phyloP scores from a whole-genome alignment of 2,888 invertebrate species.

The Drosophila quinaria region DNA sequence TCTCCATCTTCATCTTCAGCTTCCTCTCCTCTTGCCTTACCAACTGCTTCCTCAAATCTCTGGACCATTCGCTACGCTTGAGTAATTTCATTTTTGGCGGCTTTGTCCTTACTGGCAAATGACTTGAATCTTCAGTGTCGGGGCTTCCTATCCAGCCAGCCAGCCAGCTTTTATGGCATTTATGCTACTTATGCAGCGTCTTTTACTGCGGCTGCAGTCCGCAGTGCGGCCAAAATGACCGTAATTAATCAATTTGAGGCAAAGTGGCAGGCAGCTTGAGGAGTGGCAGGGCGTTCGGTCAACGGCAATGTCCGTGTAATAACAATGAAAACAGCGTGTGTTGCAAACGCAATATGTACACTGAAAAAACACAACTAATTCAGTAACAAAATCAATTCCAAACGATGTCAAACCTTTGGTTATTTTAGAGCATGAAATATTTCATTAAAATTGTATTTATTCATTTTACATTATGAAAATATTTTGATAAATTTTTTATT shows the following conservation, averaged over 20 bases:
- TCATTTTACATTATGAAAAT: too few relatives aligned
- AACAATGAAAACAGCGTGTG: slow-evolving; percentile 79
- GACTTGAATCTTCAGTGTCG: slow-evolving; percentile 56
- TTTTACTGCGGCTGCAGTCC: slow-evolving; percentile 37
- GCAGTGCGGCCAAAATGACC: slow-evolving; percentile 65
- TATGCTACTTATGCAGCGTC: slow-evolving; percentile 74
- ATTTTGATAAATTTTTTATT: too few relatives aligned
- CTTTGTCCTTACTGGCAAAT: slow-evolving; percentile 79
- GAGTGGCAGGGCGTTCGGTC: slow-evolving; percentile 54
- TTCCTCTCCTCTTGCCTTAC: neutral
- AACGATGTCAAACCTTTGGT: neutral
- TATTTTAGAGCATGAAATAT: too few relatives aligned
- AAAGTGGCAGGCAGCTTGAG: slow-evolving; percentile 61
- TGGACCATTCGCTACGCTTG: slow-evolving; percentile 66
- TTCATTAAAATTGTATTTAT: too few relatives aligned
- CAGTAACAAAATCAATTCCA: neutral
- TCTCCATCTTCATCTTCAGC: neutral
- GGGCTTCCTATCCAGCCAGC: slow-evolving; percentile 55
- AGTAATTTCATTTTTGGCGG: slow-evolving; percentile 76
- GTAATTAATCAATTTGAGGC: slow-evolving; percentile 81
- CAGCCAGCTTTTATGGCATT: slow-evolving; percentile 66
- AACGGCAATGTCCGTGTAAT: slow-evolving; percentile 77
- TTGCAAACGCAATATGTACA: slow-evolving; percentile 31
- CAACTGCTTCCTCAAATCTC: neutral
- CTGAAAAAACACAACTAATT: neutral